Percentiles rank a stretch among this genome's conserved stretches.
These are phyloP conservation scores for Harpalus rufipes DNA, from an alignment of 2,888 invertebrate species.

Conservation along the genomic window DNA sequence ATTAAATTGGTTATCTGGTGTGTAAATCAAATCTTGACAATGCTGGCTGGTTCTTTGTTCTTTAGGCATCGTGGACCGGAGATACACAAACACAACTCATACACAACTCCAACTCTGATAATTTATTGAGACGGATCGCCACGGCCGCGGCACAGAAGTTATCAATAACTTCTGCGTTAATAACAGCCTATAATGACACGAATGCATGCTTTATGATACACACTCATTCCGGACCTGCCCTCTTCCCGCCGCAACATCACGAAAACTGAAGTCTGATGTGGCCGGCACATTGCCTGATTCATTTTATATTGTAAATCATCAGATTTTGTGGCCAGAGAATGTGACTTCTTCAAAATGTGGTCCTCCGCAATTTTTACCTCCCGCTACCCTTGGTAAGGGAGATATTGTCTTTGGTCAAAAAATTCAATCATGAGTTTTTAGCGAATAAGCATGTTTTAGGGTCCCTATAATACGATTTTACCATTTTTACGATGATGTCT, in stretches of 20 bases:
- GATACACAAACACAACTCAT: not conserved
- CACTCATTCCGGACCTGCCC: conserved; percentile 67
- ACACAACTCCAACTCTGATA: conserved; percentile 70
- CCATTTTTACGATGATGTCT: too few relatives aligned
- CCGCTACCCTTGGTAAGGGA: too few relatives aligned
- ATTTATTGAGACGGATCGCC: conserved; percentile 75
- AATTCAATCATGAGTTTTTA: too few relatives aligned
- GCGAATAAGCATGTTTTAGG: too few relatives aligned
- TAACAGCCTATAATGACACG: conserved; percentile 77
- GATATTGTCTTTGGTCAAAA: too few relatives aligned
- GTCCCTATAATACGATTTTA: too few relatives aligned
- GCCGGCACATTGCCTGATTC: too few relatives aligned
- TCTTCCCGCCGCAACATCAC: not conserved
- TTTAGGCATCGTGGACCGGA: not conserved
- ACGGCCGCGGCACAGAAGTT: conserved; percentile 75
- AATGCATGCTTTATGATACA: conserved; percentile 75
- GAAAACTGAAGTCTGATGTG: too few relatives aligned
- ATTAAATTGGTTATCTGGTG: not conserved
- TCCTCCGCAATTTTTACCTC: too few relatives aligned
- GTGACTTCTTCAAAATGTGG: too few relatives aligned
- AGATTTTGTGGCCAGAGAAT: too few relatives aligned
- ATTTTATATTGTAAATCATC: too few relatives aligned
- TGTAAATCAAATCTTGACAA: not conserved
- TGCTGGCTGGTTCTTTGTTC: conserved; percentile 1
- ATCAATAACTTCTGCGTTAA: conserved; percentile 77